A percentile compares a stretch with the other conserved stretches of the same genome.
phyloP scores from a whole-genome alignment of 2,888 invertebrate genomes.

The Liopterus haemorrhoidalis region DNA sequence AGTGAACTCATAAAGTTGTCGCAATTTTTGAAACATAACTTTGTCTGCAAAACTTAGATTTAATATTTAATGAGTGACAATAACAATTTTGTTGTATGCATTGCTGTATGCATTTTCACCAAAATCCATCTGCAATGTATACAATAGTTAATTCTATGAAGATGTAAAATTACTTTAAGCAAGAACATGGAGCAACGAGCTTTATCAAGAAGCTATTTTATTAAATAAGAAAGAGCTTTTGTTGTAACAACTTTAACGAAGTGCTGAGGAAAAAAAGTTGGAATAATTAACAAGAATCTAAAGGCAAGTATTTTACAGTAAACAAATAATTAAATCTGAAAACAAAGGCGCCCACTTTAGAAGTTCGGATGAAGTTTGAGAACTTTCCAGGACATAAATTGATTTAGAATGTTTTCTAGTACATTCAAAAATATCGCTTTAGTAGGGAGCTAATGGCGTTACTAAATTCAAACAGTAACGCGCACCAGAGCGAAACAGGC shows the following conservation, averaged over 20 bases:
- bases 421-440: conserved; percentile 24
- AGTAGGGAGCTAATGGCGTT: conserved; percentile 20
- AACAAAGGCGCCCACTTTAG: conserved; percentile 14
- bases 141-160: too few species aligned
- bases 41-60: too few species aligned
- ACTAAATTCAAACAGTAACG: conserved; percentile 14
- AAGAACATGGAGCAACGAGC: too few species aligned
- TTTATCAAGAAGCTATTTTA: too few species aligned
- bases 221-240: too few species aligned
- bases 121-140: too few species aligned
- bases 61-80: too few species aligned
- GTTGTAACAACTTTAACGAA: not conserved
- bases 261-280: conserved; percentile 14
- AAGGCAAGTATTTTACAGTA: conserved; percentile 22
- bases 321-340: conserved; percentile 23
- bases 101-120: too few species aligned
- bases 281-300: conserved; percentile 21
- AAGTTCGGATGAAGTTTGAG: conserved; percentile 15
- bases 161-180: too few species aligned
- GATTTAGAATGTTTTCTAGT: conserved; percentile 23
- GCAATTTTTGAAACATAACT: too few species aligned
- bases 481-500: not conserved
- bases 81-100: too few species aligned
- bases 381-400: conserved; percentile 22
- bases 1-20: too few species aligned